Evolutionary conservation across 2,797 vertebrate genomes (phyloP).

Genomic region (Remorina albescens): DNA sequence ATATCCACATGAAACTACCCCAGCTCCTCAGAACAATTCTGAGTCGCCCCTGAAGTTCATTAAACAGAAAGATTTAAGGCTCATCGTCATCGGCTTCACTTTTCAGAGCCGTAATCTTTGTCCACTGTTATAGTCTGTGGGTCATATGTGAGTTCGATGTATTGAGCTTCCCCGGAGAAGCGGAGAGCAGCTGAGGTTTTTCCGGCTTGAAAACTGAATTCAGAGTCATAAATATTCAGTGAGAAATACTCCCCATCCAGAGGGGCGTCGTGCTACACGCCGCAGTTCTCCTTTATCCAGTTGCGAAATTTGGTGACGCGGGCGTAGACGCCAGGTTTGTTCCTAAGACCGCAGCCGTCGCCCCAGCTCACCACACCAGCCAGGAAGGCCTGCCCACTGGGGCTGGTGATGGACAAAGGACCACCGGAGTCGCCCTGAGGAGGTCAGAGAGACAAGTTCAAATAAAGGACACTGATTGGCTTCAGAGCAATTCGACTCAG

Average conservation of each 20-base stretch:
- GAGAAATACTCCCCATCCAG: background rate
- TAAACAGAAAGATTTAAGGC: too few relatives aligned
- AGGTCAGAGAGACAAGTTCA: background rate
- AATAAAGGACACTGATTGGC: too few relatives aligned
- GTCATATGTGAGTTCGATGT: too few relatives aligned
- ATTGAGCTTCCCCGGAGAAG: background rate
- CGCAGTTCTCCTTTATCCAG: constrained; percentile 86
- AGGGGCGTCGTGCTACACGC: constrained; percentile 76
- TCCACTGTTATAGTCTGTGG: too few relatives aligned
- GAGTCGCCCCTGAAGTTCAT: too few relatives aligned
- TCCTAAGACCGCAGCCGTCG: constrained; percentile 90
- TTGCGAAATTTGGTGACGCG: constrained; percentile 79
- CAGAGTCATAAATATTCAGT: background rate
- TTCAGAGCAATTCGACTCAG: too few relatives aligned
- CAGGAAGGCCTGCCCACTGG: constrained; percentile 84
- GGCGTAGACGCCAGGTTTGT: constrained; percentile 92
- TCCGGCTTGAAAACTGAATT: background rate
- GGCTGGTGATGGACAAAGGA: constrained; percentile 82
- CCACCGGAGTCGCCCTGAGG: constrained; percentile 94
- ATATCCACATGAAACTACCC: background rate
- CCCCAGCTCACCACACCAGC: constrained; percentile 97
- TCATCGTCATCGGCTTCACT: too few relatives aligned
- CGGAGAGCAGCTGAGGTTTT: background rate
- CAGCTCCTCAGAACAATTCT: too few relatives aligned
- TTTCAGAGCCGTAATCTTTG: too few relatives aligned